Base-by-base conservation (phyloP, 2,797 vertebrate genomes). In the Rhinatrema bivittatum region DNA sequence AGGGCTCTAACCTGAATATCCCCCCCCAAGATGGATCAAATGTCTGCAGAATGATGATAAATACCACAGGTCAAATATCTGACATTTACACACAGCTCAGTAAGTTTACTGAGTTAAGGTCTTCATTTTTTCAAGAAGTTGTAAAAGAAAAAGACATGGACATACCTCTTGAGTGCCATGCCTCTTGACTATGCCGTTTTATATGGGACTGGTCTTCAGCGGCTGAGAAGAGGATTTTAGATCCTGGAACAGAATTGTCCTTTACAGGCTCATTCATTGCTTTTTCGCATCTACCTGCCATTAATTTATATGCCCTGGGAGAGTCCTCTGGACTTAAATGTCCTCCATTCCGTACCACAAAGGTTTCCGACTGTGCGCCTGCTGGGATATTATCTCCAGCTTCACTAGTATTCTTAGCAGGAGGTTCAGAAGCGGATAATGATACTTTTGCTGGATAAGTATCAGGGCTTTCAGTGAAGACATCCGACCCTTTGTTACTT, bases 91-190 rank as follows among this genome's bases (percentile, higher is more conserved):
- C n/a, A n/a, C n/a, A n/a, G n/a, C n/a, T n/a, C n/a, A n/a, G n/a
- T n/a, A n/a, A n/a, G n/a, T n/a, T n/a, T n/a, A n/a, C n/a, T n/a
- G n/a, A n/a, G n/a, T n/a, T n/a, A n/a, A n/a, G n/a, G n/a, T n/a
- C n/a, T n/a, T n/a, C n/a, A n/a, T n/a, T n/a, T n/a, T n/a, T n/a
- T n/a, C n/a, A n/a, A n/a, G n/a, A n/a, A n/a, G n/a, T n/a, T n/a
- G n/a, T n/a, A n/a, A n/a, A n/a, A n/a, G n/a, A 2, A 18, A 32
- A 34, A 24, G 48, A 12, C 3, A 1, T 7, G 1, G 23, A 46
- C 56, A 0, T 78, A 86, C 84, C 83, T 76, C 74, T 78, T 43
- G 62, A 26, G 42, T 14, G 6, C 32, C 60, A 69, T 26, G 41
- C 32, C 42, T 81, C 78, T 48, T 49, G 72, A 27, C 53, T 49